Evolutionary conservation across 2,888 invertebrate species (phyloP).

Genomic region (Allolobophora icterica): DNA sequence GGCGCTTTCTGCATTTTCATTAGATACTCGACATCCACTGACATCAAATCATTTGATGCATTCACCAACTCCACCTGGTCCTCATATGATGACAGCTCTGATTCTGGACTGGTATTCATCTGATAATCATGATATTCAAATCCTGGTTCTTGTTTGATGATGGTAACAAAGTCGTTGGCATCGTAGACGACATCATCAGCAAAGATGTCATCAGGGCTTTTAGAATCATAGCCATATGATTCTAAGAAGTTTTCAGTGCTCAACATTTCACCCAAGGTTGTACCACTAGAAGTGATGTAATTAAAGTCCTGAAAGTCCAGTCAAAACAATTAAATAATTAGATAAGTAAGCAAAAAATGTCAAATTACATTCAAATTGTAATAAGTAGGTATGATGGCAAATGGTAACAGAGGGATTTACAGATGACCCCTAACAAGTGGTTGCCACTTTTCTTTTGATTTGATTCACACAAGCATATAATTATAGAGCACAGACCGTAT

Average conservation of each 20-base stretch:
- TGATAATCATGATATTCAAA: constrained; percentile 11
- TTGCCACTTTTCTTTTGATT: too few relatives aligned
- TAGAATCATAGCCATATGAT: background rate
- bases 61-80: background rate
- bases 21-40: background rate
- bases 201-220: constrained; percentile 2
- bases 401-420: too few relatives aligned
- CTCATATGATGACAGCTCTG: background rate
- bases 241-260: constrained; percentile 4
- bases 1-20: background rate
- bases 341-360: background rate
- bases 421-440: too few relatives aligned
- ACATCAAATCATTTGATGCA: background rate
- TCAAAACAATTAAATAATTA: background rate
- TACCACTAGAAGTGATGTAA: background rate
- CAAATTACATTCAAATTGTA: background rate
- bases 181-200: background rate
- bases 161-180: background rate
- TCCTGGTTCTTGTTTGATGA: constrained; percentile 10
- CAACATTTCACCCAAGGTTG: constrained; percentile 17
- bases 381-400: background rate
- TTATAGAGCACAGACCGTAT: too few relatives aligned
- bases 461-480: too few relatives aligned
- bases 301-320: background rate
- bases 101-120: background rate